Conservation (phyloP, 2,888 invertebrate genomes). For the Sminthurides aquaticus region DNA sequence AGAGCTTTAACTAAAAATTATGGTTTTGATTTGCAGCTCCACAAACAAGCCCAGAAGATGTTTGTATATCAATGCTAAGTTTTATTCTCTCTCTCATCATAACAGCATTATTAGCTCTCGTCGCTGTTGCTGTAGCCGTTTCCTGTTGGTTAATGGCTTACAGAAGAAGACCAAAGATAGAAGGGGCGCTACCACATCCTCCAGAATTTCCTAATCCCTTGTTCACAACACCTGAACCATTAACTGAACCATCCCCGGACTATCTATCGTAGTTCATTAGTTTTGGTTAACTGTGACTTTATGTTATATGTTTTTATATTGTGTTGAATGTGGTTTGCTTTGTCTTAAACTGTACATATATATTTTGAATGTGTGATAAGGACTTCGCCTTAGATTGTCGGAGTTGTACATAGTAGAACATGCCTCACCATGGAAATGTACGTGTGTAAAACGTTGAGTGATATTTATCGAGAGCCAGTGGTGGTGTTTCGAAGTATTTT, state of each 20-base stretch:
- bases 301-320: no score
- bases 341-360: neutral
- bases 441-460: no score
- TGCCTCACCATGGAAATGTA: no score
- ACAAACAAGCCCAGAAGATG: slow-evolving; percentile 56
- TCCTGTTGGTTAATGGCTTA: slow-evolving; percentile 95
- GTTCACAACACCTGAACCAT: slow-evolving; percentile 72
- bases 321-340: no score
- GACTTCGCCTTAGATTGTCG: no score
- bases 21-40: slow-evolving; percentile 28
- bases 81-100: slow-evolving; percentile 85
- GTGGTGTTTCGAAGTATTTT: no score
- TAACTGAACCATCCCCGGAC: slow-evolving; percentile 74
- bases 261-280: slow-evolving; percentile 51
- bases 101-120: slow-evolving; percentile 81
- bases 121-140: slow-evolving; percentile 87
- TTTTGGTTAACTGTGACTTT: no score
- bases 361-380: neutral
- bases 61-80: slow-evolving; percentile 88
- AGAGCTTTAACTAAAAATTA: no score
- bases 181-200: slow-evolving; percentile 86
- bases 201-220: slow-evolving; percentile 91
- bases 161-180: slow-evolving; percentile 73
- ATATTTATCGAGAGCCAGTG: no score
- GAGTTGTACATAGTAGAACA: no score